Evolutionary conservation across 2,888 invertebrate species (phyloP).

Genomic region (Drosophila leonis): DNA sequence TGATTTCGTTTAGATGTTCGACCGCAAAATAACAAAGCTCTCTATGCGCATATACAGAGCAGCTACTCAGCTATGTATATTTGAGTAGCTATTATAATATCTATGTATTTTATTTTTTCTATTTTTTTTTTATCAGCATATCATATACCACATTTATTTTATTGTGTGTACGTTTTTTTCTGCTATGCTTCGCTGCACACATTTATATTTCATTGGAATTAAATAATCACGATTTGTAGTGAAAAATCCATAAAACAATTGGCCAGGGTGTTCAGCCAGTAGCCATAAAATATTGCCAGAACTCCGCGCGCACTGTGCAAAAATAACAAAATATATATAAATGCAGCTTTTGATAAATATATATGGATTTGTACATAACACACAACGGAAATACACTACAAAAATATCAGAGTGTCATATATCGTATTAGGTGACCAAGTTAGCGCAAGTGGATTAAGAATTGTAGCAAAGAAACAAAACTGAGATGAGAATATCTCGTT

Average conservation of each 20-base stretch:
- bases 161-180: conserved; percentile 3
- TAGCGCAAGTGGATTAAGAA: too few relatives aligned
- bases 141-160: conserved; percentile 3
- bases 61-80: conserved; percentile 8
- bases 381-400: conserved; percentile 7
- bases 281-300: conserved; percentile 52
- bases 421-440: too few relatives aligned
- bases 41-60: conserved; percentile 6
- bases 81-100: conserved; percentile 20
- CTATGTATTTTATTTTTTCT: neutral
- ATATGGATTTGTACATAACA: neutral
- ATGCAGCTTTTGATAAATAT: conserved; percentile 12
- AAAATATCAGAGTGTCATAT: too few relatives aligned
- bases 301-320: conserved; percentile 4
- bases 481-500: too few relatives aligned
- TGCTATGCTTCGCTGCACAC: conserved; percentile 12
- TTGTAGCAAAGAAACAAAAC: too few relatives aligned
- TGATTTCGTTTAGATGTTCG: conserved; percentile 30
- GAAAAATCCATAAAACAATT: conserved; percentile 48
- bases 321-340: conserved; percentile 18
- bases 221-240: conserved; percentile 51
- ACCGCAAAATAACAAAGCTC: conserved; percentile 33
- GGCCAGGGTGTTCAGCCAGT: conserved; percentile 28
- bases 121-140: conserved; percentile 3
- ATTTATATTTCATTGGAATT: conserved; percentile 44